A percentile compares a stretch with the other conserved stretches of the same genome.
These are phyloP conservation scores for Microtus montanus DNA, from an alignment of 2,113 vertebrate species.

Conservation along the genomic window DNA sequence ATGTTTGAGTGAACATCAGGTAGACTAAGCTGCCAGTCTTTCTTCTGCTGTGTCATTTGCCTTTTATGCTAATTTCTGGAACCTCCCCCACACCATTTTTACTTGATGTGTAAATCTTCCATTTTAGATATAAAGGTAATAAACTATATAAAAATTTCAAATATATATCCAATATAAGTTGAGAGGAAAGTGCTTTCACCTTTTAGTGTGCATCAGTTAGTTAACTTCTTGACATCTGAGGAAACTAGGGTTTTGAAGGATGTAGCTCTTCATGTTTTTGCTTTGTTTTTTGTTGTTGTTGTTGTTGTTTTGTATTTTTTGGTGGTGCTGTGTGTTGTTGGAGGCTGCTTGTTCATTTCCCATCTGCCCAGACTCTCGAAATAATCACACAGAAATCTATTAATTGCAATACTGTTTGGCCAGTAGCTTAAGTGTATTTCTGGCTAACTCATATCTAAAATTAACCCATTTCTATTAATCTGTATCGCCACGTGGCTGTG, in stretches of 20 bases:
- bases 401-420: no score
- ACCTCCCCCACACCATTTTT: neutral
- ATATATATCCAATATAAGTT: neutral
- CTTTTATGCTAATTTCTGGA: neutral
- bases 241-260: neutral
- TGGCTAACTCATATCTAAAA: no score
- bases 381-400: no score
- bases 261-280: neutral
- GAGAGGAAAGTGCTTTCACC: neutral
- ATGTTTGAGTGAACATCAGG: no score
- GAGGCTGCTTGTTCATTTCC: no score
- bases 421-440: no score
- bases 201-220: neutral
- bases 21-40: neutral
- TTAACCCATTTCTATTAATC: no score
- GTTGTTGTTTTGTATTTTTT: neutral
- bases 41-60: neutral
- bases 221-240: neutral
- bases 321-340: neutral
- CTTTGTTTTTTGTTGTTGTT: neutral
- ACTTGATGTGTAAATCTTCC: neutral
- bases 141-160: neutral
- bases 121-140: neutral
- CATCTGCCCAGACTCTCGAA: no score
- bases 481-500: no score